Evolutionary conservation across 1,140 invertebrate species (phyloP).

Genomic region (Dreissena rostriformis): DNA sequence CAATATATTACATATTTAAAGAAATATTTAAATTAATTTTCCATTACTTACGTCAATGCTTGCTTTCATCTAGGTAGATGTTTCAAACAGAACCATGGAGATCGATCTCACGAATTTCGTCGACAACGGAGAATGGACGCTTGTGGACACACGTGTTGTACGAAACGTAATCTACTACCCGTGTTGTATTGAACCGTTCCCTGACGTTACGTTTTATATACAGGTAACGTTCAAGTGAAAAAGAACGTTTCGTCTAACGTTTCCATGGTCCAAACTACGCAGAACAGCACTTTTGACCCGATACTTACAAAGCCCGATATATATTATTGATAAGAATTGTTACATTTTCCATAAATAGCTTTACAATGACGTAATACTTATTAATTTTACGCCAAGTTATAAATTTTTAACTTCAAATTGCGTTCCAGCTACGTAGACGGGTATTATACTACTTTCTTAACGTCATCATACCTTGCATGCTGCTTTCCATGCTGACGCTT

Average conservation of each 20-base stretch:
- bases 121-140: constrained; percentile 78
- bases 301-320: too few relatives aligned
- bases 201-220: constrained; percentile 83
- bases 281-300: too few relatives aligned
- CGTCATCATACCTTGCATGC: constrained; percentile 79
- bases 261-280: too few relatives aligned
- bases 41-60: not conserved
- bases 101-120: constrained; percentile 75
- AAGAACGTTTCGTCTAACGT: too few relatives aligned
- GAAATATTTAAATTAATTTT: not conserved
- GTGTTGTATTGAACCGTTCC: constrained; percentile 83
- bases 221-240: too few relatives aligned
- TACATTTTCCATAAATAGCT: too few relatives aligned
- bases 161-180: constrained; percentile 74
- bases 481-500: constrained; percentile 77
- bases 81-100: too few relatives aligned
- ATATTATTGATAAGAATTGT: too few relatives aligned
- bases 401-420: too few relatives aligned
- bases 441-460: constrained; percentile 79
- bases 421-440: constrained; percentile 73
- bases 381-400: too few relatives aligned
- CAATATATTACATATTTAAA: not conserved
- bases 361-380: too few relatives aligned
- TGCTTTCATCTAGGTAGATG: constrained; percentile 79
- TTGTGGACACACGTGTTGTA: constrained; percentile 75